phyloP scores from a whole-genome alignment of 1,140 invertebrate species.

The Asbolus verrucosus region DNA sequence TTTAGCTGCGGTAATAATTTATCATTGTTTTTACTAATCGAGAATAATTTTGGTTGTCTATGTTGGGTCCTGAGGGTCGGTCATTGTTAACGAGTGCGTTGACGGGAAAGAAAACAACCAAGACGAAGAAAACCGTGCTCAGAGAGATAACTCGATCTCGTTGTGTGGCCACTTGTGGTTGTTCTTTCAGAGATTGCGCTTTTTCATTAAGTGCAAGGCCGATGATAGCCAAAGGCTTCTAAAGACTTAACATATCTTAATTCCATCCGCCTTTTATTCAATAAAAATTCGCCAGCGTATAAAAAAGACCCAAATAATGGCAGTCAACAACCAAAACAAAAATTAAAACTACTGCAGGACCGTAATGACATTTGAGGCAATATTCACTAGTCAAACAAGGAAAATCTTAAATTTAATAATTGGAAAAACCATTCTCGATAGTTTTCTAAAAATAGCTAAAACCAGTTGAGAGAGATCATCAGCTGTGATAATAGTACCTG shows the following conservation, averaged over 20 bases:
- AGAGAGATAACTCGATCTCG: constrained; percentile 38
- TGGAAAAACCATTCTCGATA: constrained; percentile 26
- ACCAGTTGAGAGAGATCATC: constrained; percentile 44
- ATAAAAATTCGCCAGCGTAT: constrained; percentile 8
- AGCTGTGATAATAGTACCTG: constrained; percentile 46
- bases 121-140: constrained; percentile 24
- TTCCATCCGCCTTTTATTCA: constrained; percentile 33
- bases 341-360: not conserved
- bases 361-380: not conserved
- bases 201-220: constrained; percentile 52
- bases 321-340: not conserved
- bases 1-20: not conserved
- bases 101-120: constrained; percentile 16
- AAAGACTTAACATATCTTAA: constrained; percentile 48
- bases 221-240: constrained; percentile 47
- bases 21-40: not conserved
- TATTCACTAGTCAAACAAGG: not conserved
- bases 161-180: constrained; percentile 51
- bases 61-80: not conserved
- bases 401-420: constrained; percentile 27
- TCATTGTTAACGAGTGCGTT: constrained; percentile 6
- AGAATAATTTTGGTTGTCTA: constrained; percentile 16
- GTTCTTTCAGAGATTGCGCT: constrained; percentile 49
- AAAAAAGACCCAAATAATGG: not conserved
- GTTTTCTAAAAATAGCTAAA: constrained; percentile 44